Conservation (phyloP, 2,888 invertebrate species). For the Ornithoptera alexandrae region DNA sequence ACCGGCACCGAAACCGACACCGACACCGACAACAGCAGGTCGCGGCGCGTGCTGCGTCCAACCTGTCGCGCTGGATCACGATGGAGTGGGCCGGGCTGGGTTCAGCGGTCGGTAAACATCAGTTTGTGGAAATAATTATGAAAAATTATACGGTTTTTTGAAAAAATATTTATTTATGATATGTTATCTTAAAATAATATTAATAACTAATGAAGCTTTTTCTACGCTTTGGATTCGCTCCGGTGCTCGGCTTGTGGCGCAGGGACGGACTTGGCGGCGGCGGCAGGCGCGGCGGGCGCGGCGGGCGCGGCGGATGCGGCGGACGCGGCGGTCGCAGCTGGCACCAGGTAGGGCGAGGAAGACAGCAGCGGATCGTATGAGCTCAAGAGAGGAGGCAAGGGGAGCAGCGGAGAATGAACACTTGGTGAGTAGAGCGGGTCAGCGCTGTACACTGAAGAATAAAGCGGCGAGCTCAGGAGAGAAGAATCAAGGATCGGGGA, state of each 20-base stretch:
- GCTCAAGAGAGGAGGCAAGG: constrained; percentile 26
- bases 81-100: too few relatives aligned
- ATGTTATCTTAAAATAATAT: too few relatives aligned
- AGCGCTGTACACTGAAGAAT: constrained; percentile 12
- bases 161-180: too few relatives aligned
- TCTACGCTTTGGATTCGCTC: not conserved
- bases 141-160: too few relatives aligned
- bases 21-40: too few relatives aligned
- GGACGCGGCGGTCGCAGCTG: constrained; percentile 23
- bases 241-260: not conserved
- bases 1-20: too few relatives aligned
- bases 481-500: constrained; percentile 32
- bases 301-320: constrained; percentile 18
- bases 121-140: too few relatives aligned
- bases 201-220: too few relatives aligned
- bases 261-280: not conserved
- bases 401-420: constrained; percentile 25
- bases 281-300: constrained; percentile 15
- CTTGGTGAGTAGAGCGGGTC: constrained; percentile 1
- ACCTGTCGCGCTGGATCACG: too few relatives aligned
- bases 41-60: too few relatives aligned
- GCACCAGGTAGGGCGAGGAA: constrained; percentile 11
- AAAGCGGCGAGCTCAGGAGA: constrained; percentile 28
- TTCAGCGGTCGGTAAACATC: too few relatives aligned
- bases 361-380: constrained; percentile 17